Evolutionary conservation across 2,888 invertebrate genomes (phyloP), one percentile per base, ranked within the genome.

Genomic region (Tiliacea aurago): DNA sequence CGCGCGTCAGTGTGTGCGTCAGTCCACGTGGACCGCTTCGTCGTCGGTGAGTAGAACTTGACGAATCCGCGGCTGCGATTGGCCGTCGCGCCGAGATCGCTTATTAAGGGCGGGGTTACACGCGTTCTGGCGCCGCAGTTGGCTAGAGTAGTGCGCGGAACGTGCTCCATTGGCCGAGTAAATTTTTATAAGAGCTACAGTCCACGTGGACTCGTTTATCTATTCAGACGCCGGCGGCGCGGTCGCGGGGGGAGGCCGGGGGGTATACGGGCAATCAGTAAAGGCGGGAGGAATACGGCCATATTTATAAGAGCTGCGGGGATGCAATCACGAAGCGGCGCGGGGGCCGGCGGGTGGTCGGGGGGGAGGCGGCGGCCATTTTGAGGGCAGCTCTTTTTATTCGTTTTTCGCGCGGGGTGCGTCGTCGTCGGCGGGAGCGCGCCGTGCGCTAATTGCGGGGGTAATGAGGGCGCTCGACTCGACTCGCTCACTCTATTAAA

Each of bases 351-450:
- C 91, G 93, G 94, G 94, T 88, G 93, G 90, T 88, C 91, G 93
- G 94, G 95, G 94, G 94, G 93, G 94, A 93, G 95, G 95, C 97
- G 97, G 97, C 97, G 97, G 97, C 97, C 97, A 97, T 97, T 97
- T 97, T 97, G 97, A 97, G 97, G 97, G 97, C 97, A 97, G 97
- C 97, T 97, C 97, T 97, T 96, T 96, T 96, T 96, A 95, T 97
- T 96, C 96, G 96, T 96, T 96, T 96, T 95, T 95, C 95, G 96
- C 95, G 95, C 95, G 95, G 95, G 96, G 95, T 95, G 95, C 95
- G 96, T 95, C 94, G 95, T 92, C 94, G 95, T 90, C 91, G 92
- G 92, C 94, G 94, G 94, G 94, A 93, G 94, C 94, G 92, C 95
- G 94, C 93, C 94, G 95, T 93, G 95, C 96, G 95, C 96, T 96